Evolutionary conservation across 1,140 invertebrate species (phyloP), one percentile per base, ranked within the genome.

Genomic region (Leptopilina boulardi): DNA sequence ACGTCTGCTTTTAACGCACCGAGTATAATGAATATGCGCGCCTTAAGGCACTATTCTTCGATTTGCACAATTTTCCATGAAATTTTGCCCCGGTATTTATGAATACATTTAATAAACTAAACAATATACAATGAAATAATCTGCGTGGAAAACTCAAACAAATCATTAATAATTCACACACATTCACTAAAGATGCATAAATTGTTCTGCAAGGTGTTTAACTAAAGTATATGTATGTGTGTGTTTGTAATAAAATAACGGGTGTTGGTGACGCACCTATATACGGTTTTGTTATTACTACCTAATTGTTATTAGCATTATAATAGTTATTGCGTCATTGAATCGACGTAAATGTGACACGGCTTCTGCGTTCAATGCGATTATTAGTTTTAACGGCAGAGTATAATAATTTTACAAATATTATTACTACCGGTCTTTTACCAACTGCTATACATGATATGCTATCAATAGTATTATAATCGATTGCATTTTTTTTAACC

Each of bases 151-250:
- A 59, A 59, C 56, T 30, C 56, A 59, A 59, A 59, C 56, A 59
- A 59, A 59, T 59, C 56, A 59, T 59, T 59, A 59, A 59, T 59
- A 59, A 59, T 59, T 26, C 21, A 59, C 23, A 59, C n/a, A n/a
- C n/a, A n/a, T n/a, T n/a, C n/a, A n/a, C n/a, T 59, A 30, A 26
- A 59, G 56, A 21, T 59, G 56, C 56, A 59, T 59, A 59, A 59
- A 59, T 59, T 30, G 56, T 59, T 10, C 19, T 26, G 21, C 23
- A 59, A 59, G 56, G 21, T 59, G 56, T 26, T 59, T 59, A 26
- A 30, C 56, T 59, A 4, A 21, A 21, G 19, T 4, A 11, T 9
- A n/a, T n/a, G n/a, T n/a, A n/a, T n/a, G n/a, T n/a, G n/a, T 8
- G 0, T 23, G 9, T 23, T 21, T 59, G 21, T 13, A 30, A 26